Percentiles rank a stretch among this genome's conserved stretches.
Conservation (phyloP, 2,113 vertebrate species). For the Corythaeola cristata region DNA sequence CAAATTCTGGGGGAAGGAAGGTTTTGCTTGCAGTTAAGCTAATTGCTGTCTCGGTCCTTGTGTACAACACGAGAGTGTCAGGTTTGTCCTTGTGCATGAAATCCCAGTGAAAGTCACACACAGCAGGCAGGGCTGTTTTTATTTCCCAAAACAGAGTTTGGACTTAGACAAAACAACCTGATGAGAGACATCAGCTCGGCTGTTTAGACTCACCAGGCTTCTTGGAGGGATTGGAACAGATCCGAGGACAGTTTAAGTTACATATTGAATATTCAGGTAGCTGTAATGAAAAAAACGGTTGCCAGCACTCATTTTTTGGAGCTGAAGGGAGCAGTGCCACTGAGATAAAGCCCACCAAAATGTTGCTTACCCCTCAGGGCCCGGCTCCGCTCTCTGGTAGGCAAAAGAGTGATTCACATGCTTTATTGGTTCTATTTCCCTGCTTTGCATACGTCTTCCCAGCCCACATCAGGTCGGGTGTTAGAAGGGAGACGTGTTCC, state of each 20-base stretch:
- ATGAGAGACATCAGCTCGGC: neutral
- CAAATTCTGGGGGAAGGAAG: neutral
- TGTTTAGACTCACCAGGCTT: neutral
- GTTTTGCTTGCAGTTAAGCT: neutral
- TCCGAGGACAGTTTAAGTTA: neutral
- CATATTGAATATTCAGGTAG: neutral
- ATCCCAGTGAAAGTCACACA: neutral
- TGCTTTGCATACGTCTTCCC: neutral
- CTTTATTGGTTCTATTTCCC: neutral
- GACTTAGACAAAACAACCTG: constrained; percentile 13
- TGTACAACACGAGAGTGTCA: rapidly evolving
- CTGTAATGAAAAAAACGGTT: neutral
- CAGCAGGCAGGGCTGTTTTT: neutral
- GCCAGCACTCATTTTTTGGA: neutral
- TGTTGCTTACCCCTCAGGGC: neutral
- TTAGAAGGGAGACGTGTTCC: neutral
- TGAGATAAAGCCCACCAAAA: neutral
- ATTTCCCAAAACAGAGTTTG: neutral
- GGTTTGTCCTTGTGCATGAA: neutral
- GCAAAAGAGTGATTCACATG: neutral
- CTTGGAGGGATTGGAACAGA: neutral
- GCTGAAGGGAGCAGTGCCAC: neutral
- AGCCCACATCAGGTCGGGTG: neutral
- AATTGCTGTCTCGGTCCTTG: rapidly evolving
- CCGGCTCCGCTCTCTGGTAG: neutral